Evolutionary conservation across 1,140 invertebrate genomes (phyloP), one percentile per base, ranked within the genome.

Genomic region (Drosophila ironensis): DNA sequence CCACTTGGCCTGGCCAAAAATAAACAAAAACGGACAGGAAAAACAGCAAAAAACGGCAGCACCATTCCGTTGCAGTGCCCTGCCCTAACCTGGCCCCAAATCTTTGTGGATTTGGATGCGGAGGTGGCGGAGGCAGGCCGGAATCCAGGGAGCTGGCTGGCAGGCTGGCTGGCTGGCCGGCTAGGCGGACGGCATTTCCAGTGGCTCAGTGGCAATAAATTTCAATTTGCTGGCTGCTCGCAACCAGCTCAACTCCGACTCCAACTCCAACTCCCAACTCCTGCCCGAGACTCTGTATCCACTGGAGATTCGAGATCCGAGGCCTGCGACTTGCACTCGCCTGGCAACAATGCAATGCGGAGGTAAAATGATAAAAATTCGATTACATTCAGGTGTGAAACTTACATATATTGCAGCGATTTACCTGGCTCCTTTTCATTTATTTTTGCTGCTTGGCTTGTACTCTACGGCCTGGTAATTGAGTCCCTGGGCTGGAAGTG

Each of bases 321-420:
- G 30, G 14, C 11, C 3, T 12, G 30, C 30, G 30, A 33, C 30
- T 33, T 14, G 28, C 28, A 16, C 44, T 69, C 44, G 68, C 74
- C 61, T 75, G 75, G 80, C 80, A 84, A 84, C 80, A 84, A 86
- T 80, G 80, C 81, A 80, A 86, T 75, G 73, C 74, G 80, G 74
- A 87, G 80, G 66, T 80, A 86, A 86, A 78, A 84, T 84, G 78
- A 84, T 84, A 84, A 84, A 84, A 84, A 84, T 78, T 84, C 81
- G 80, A 84, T 86, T 86, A 84, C 80, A 86, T 84, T 84, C 81
- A 84, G 80, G 80, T 84, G 80, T 86, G 74, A 84, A 84, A 84
- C 70, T 63, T 84, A 84, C 80, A 80, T 74, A 74, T 72, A 84
- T 67, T 44, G 70, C 80, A 57, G 66, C 80, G 70, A 78, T 84